Percentiles rank a stretch among this genome's conserved stretches.
phyloP scores from a whole-genome alignment of 2,113 vertebrate species.

The Ptilorrhoa leucosticta region DNA sequence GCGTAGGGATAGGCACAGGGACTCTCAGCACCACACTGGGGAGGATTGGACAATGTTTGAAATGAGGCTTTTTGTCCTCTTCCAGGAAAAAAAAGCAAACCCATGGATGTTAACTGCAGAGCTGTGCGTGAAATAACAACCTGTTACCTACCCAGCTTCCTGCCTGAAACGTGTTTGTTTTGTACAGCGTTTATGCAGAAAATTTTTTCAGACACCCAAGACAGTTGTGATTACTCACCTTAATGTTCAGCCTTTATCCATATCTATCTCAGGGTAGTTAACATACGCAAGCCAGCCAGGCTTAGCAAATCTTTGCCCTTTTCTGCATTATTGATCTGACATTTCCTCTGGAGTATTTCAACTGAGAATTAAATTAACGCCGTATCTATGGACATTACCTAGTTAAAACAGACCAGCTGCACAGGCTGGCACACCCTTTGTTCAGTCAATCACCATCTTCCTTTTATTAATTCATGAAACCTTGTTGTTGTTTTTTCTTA shows the following conservation, averaged over 20 bases:
- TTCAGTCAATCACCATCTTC: conserved; percentile 42
- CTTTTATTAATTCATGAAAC: conserved; percentile 52
- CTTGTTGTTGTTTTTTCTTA: conserved; percentile 40
- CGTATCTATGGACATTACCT: conserved; percentile 22
- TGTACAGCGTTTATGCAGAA: neutral
- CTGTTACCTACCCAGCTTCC: neutral
- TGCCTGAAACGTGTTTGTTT: neutral
- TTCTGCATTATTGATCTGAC: conserved; percentile 53
- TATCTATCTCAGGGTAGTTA: conserved; percentile 29
- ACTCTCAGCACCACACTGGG: neutral
- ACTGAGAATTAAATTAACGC: conserved; percentile 51
- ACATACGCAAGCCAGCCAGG: neutral
- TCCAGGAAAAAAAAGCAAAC: neutral
- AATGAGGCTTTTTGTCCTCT: neutral
- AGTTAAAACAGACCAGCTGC: conserved; percentile 43
- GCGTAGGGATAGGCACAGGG: neutral
- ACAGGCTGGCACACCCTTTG: conserved; percentile 20
- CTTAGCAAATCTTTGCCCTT: conserved; percentile 57
- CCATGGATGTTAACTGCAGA: neutral
- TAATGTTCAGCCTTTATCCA: conserved; percentile 41
- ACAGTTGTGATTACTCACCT: conserved; percentile 36
- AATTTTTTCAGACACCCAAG: conserved; percentile 9
- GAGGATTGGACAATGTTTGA: neutral
- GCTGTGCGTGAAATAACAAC: neutral
- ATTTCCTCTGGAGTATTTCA: conserved; percentile 64